Percentiles rank a stretch among this genome's conserved stretches.
phyloP scores from a whole-genome alignment of 2,888 invertebrate genomes.

The Noctuana brunneofusca region DNA sequence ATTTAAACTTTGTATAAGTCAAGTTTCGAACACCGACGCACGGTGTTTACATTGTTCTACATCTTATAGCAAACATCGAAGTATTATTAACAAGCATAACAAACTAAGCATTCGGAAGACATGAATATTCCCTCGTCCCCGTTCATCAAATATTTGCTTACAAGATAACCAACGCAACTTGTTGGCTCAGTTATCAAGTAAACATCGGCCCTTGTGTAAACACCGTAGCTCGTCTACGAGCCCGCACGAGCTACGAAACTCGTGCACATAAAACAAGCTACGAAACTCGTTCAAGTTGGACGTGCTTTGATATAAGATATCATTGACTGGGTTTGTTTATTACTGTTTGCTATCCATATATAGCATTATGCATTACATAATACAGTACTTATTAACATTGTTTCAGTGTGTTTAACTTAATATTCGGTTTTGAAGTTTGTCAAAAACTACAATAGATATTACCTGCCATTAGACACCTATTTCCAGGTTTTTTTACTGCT shows the following conservation, averaged over 20 bases:
- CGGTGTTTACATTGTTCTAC: neutral
- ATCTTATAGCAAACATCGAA: slow-evolving; percentile 6
- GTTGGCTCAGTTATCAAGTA: slow-evolving; percentile 21
- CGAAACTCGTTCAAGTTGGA: slow-evolving; percentile 10
- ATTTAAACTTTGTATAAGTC: neutral
- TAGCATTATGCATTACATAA: no score
- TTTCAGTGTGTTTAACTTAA: no score
- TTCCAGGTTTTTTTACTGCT: no score
- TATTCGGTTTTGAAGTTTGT: no score
- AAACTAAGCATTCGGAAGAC: slow-evolving; percentile 15
- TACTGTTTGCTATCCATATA: neutral
- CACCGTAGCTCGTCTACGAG: slow-evolving; percentile 15
- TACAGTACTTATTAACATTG: no score
- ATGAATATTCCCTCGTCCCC: slow-evolving; percentile 21
- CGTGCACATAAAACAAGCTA: slow-evolving; percentile 4
- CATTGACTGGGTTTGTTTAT: neutral
- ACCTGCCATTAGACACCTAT: no score
- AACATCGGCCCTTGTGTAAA: slow-evolving; percentile 18
- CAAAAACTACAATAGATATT: no score
- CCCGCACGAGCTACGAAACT: slow-evolving; percentile 13
- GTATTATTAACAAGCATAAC: slow-evolving; percentile 10
- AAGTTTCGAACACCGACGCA: neutral
- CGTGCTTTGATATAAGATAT: slow-evolving; percentile 15
- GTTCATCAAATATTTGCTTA: slow-evolving; percentile 15
- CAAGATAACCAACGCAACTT: slow-evolving; percentile 28